These are phyloP conservation scores for Lasioglossum lativentre DNA, from an alignment of 2,888 invertebrate genomes.

Conservation along the genomic window DNA sequence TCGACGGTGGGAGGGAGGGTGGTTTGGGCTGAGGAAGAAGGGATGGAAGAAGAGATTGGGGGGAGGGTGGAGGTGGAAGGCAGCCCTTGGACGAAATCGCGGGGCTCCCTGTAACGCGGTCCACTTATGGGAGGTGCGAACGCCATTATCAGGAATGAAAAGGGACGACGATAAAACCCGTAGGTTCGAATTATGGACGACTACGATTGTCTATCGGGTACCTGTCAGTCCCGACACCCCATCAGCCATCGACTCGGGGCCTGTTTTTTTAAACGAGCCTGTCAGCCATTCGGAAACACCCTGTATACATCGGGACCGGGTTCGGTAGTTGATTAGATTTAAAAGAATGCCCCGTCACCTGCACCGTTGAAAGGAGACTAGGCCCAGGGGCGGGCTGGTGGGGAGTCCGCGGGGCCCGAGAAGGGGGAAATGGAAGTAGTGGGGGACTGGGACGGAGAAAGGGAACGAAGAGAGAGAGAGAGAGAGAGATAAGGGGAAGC, in stretches of 20 bases:
- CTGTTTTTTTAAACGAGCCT: constrained; percentile 46
- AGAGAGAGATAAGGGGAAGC: not conserved
- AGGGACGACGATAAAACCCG: constrained; percentile 7
- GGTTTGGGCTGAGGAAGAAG: not conserved
- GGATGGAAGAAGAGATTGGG: not conserved
- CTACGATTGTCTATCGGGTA: constrained; percentile 1
- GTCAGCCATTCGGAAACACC: constrained; percentile 63
- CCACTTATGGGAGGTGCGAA: not conserved
- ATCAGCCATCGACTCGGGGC: constrained; percentile 44
- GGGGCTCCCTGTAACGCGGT: not conserved
- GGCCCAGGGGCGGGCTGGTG: constrained; percentile 58
- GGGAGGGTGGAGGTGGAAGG: no score
- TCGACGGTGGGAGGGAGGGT: not conserved
- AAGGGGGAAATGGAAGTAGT: constrained; percentile 14
- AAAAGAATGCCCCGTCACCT: constrained; percentile 77
- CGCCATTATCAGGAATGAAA: constrained; percentile 1
- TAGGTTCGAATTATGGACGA: constrained; percentile 9
- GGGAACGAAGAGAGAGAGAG: constrained; percentile 48
- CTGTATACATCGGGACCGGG: constrained; percentile 59
- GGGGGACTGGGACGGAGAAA: constrained; percentile 28
- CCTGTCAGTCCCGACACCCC: constrained; percentile 36
- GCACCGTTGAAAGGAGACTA: constrained; percentile 75
- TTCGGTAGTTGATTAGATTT: constrained; percentile 76
- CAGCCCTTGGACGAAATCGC: not conserved
- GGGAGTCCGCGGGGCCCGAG: constrained; percentile 24